Conservation (phyloP, 2,797 vertebrate genomes). For the Glossophaga mutica region DNA sequence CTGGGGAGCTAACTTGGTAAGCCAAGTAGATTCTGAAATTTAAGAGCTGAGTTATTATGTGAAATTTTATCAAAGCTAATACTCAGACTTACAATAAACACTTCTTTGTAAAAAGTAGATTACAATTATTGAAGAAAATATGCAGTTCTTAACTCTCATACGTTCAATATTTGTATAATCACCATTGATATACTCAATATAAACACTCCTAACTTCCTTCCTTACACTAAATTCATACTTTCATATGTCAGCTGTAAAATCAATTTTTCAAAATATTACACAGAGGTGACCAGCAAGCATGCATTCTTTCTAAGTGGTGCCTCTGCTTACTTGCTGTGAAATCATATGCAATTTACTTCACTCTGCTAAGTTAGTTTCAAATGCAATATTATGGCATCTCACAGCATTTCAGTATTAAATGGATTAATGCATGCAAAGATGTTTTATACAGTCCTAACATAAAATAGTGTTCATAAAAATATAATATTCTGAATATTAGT, state of each 20-base stretch:
- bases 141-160: neutral
- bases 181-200: neutral
- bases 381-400: neutral
- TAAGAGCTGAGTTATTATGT: neutral
- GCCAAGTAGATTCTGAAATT: neutral
- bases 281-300: neutral
- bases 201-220: neutral
- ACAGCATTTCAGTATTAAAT: neutral
- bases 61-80: constrained; percentile 12
- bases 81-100: neutral
- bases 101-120: neutral
- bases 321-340: neutral
- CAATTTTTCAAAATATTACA: neutral
- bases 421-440: neutral
- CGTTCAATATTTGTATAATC: neutral
- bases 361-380: constrained; percentile 5
- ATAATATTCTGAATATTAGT: constrained; percentile 22
- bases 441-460: neutral
- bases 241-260: neutral
- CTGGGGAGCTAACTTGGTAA: neutral
- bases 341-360: neutral
- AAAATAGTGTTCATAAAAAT: constrained; percentile 14
- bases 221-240: neutral
- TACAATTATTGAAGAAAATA: neutral
- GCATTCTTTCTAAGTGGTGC: neutral